Evolutionary conservation across 2,113 vertebrate species (phyloP).

Genomic region (Alosa alosa): DNA sequence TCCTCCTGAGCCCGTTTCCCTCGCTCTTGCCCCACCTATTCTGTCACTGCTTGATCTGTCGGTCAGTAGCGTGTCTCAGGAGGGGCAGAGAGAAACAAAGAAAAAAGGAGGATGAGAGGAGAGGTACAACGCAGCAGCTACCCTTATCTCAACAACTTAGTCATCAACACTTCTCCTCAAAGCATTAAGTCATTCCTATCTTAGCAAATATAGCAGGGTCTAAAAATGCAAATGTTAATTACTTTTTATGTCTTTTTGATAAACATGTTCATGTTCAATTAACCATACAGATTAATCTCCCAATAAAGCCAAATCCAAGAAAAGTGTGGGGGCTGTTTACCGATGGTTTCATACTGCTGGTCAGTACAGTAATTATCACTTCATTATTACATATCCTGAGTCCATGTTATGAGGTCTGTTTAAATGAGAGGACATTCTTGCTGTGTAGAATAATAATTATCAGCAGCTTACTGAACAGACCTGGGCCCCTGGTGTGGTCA

Average conservation of each 20-base stretch:
- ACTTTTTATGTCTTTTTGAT: background rate
- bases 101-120: constrained; percentile 54
- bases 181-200: constrained; percentile 57
- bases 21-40: constrained; percentile 56
- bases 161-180: constrained; percentile 67
- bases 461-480: background rate
- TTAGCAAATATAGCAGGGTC: constrained; percentile 24
- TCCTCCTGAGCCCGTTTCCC: constrained; percentile 24
- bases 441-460: background rate
- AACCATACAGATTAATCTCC: background rate
- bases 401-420: background rate
- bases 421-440: background rate
- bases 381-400: background rate
- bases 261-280: background rate
- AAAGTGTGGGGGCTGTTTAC: background rate
- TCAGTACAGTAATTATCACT: background rate
- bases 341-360: background rate
- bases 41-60: constrained; percentile 63
- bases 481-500: background rate
- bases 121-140: constrained; percentile 63
- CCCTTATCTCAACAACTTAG: constrained; percentile 62
- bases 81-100: constrained; percentile 62
- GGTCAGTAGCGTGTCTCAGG: constrained; percentile 49
- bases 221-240: background rate
- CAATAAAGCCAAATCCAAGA: background rate